Percentiles rank a stretch among this genome's conserved stretches.
phyloP scores from a whole-genome alignment of 2,113 vertebrate genomes.

The Spea multiplicata region DNA sequence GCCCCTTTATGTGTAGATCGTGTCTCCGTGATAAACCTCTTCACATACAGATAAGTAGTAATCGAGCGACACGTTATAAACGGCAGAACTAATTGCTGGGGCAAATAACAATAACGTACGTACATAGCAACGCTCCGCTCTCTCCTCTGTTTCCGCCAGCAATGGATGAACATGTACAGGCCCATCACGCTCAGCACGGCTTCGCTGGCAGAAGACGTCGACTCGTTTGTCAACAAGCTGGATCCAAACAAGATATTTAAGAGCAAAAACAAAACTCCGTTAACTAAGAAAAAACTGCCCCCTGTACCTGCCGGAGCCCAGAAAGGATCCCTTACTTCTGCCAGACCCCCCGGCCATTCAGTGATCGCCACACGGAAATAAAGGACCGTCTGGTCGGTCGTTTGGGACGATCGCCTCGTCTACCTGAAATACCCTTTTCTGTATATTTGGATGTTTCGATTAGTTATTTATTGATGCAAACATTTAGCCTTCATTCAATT shows the following conservation, averaged over 20 bases:
- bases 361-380: conserved; percentile 58
- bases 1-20: no score
- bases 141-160: conserved; percentile 66
- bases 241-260: conserved; percentile 87
- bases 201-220: conserved; percentile 69
- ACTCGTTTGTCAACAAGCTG: conserved; percentile 82
- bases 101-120: no score
- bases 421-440: no score
- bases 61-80: no score
- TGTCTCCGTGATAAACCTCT: no score
- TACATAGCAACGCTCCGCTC: no score
- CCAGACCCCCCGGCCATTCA: conserved; percentile 56
- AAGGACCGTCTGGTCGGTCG: neutral
- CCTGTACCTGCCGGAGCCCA: conserved; percentile 61
- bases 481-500: no score
- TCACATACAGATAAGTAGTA: no score
- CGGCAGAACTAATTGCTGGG: no score
- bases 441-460: no score
- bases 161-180: conserved; percentile 95
- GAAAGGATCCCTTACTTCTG: conserved; percentile 55
- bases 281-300: conserved; percentile 79
- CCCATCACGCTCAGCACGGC: conserved; percentile 78
- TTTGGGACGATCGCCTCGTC: no score
- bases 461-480: no score
- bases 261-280: conserved; percentile 78